Base-by-base conservation (phyloP, 2,888 invertebrate species). In the Athalia circularis region DNA sequence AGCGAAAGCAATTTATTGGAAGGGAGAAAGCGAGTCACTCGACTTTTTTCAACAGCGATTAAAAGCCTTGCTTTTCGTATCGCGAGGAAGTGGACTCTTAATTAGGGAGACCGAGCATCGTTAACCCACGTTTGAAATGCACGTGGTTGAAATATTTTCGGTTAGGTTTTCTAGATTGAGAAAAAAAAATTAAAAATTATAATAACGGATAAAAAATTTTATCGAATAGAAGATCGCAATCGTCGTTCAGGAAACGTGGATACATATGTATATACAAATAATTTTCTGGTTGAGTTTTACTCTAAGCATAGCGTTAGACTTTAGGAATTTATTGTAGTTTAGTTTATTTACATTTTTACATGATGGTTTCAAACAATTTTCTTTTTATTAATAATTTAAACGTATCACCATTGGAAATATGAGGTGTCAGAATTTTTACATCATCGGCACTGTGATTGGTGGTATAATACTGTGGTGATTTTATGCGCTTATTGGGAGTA, bases 261-360 rank as follows among this genome's bases (percentile, higher is more conserved):
- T 29, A 29, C 29, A 2, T 29, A 29, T 29, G 29, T 29, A 29
- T 29, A 29, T 29, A 29, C 29, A 29, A 29, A 29, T 29, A 29
- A 29, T 29, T 29, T 29, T 29, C 0, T 29, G 29, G 2, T 29
- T 29, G 29, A 29, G 29, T 29, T 29, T 29, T 29, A 29, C 29
- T 29, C 29, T 29, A 29, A 29, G 29, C 29, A 29, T 29, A 29
- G 29, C 29, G 2, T 29, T 61, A 61, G 5, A n/a, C 13, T 13
- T 59, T 59, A 13, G 45, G 4, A 13, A 70, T 15, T 45, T 72
- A 52, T 52, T 65, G 47, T 52, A 29, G 29, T 84, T 81, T 83
- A 84, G 80, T 83, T 82, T 88, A 88, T 88, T 85, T 88, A 88
- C 88, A 88, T 88, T 87, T 88, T 84, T 88, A 88, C 88, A 88